Evolutionary conservation across 1,140 invertebrate genomes (phyloP).

Genomic region (Mya arenaria): DNA sequence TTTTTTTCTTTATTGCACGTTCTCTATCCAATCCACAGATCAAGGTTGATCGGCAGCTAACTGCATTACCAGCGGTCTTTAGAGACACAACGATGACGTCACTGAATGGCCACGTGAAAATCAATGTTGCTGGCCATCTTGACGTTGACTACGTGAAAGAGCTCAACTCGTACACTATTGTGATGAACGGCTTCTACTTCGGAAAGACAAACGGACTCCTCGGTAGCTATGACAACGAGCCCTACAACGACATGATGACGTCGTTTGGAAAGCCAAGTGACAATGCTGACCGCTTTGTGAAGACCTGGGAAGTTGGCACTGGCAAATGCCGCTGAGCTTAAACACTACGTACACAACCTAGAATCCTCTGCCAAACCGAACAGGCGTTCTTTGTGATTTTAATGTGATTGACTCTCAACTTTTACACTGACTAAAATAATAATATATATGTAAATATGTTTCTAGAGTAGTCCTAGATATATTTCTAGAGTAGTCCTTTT

Average conservation of each 20-base stretch:
- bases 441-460: too few species aligned
- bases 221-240: constrained; percentile 93
- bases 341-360: too few species aligned
- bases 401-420: too few species aligned
- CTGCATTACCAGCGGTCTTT: constrained; percentile 85
- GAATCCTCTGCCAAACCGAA: too few species aligned
- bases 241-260: constrained; percentile 89
- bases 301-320: constrained; percentile 60
- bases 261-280: constrained; percentile 80
- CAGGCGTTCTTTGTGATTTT: too few species aligned
- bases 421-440: too few species aligned
- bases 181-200: constrained; percentile 84
- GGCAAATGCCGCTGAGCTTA: constrained; percentile 44
- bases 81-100: constrained; percentile 70
- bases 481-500: too few species aligned
- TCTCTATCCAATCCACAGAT: too few species aligned
- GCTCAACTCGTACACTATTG: constrained; percentile 76
- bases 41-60: constrained; percentile 75
- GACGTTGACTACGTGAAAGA: constrained; percentile 68
- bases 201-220: constrained; percentile 91
- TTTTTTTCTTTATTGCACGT: too few species aligned
- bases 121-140: constrained; percentile 78
- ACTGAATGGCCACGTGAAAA: constrained; percentile 70
- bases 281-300: constrained; percentile 74
- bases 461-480: too few species aligned